Evolutionary conservation across 2,113 vertebrate species (phyloP).

Genomic region (Perca flavescens): DNA sequence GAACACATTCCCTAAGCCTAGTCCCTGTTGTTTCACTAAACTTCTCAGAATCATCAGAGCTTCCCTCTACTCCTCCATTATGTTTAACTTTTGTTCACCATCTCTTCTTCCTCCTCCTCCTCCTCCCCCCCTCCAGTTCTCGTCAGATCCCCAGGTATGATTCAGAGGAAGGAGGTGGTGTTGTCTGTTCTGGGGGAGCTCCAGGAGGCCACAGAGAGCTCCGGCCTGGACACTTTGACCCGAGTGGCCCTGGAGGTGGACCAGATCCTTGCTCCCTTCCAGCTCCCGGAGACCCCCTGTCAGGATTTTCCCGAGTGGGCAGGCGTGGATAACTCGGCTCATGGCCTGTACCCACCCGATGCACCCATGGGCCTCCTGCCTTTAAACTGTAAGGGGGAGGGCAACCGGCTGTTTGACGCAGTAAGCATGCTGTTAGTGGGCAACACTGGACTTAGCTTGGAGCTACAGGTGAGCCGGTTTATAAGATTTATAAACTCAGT

Average conservation of each 20-base stretch:
- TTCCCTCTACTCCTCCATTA: neutral
- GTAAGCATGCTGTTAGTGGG: conserved; percentile 92
- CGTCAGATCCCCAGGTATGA: conserved; percentile 85
- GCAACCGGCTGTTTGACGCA: conserved; percentile 93
- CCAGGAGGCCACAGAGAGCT: conserved; percentile 92
- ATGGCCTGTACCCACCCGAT: conserved; percentile 90
- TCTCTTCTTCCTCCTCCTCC: neutral
- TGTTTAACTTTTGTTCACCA: neutral
- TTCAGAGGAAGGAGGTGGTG: conserved; percentile 90
- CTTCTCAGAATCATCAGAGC: neutral
- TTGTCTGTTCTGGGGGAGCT: conserved; percentile 90
- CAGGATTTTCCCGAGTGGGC: conserved; percentile 86
- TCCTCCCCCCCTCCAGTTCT: neutral
- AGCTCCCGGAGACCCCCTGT: conserved; percentile 83
- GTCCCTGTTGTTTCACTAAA: neutral
- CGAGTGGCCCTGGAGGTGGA: conserved; percentile 87
- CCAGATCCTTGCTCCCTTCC: conserved; percentile 85
- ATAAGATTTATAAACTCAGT: neutral
- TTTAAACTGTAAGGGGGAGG: conserved; percentile 90
- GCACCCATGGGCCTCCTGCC: conserved; percentile 91
- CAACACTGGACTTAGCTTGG: conserved; percentile 88
- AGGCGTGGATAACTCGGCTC: conserved; percentile 88
- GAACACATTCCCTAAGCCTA: neutral
- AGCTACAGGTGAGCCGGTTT: conserved; percentile 89
- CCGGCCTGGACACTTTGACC: conserved; percentile 88